phyloP scores from a whole-genome alignment of 2,888 invertebrate species.

The Kryphioiulus occultus region DNA sequence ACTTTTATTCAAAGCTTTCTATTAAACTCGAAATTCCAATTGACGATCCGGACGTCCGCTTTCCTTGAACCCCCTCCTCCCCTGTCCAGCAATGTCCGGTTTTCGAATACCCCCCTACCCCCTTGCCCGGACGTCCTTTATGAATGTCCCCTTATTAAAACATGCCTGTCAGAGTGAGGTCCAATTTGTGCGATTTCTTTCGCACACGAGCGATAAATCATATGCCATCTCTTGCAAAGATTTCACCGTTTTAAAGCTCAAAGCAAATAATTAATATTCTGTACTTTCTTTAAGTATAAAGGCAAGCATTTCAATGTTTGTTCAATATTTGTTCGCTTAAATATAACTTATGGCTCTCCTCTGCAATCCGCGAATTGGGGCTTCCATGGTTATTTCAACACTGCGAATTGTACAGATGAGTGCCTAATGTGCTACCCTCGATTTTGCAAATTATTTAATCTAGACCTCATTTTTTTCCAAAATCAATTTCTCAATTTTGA shows the following conservation, averaged over 20 bases:
- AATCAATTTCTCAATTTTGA: background rate
- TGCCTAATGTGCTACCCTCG: background rate
- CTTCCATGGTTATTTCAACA: background rate
- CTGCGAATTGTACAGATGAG: background rate
- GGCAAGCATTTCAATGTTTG: background rate
- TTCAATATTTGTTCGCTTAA: background rate
- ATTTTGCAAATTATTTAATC: background rate
- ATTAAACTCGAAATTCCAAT: too few species aligned
- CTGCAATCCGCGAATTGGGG: background rate
- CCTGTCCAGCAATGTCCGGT: too few species aligned
- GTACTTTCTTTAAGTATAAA: background rate
- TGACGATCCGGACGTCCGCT: too few species aligned
- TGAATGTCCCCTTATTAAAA: too few species aligned
- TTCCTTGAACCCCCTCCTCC: too few species aligned
- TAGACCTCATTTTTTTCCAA: constrained; percentile 1
- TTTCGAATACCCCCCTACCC: too few species aligned
- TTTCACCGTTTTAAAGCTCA: background rate
- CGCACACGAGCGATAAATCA: background rate
- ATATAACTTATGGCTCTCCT: background rate
- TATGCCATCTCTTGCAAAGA: background rate
- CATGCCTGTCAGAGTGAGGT: background rate
- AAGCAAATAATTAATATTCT: background rate
- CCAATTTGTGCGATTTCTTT: background rate
- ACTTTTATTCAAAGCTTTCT: too few species aligned
- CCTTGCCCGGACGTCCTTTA: too few species aligned